A percentile compares a stretch with the other conserved stretches of the same genome.
Evolutionary conservation across 2,888 invertebrate genomes (phyloP).

Genomic region (Cephus pulcher): DNA sequence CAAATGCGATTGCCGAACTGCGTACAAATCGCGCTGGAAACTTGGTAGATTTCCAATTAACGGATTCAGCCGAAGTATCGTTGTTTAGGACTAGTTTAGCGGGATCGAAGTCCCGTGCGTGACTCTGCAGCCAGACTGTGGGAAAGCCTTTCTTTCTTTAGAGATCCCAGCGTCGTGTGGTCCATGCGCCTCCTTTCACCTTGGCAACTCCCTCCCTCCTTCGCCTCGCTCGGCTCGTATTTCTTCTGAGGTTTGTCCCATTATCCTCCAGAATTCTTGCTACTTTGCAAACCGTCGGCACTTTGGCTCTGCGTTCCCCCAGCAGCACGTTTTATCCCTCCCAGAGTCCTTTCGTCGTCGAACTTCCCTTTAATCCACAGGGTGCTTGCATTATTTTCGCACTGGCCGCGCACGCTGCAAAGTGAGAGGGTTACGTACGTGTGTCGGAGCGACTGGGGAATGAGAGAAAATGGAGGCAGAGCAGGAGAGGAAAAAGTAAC

Average conservation of each 20-base stretch:
- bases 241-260: too few species aligned
- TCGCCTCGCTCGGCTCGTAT: too few species aligned
- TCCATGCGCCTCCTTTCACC: too few species aligned
- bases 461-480: conserved; percentile 3
- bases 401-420: not conserved
- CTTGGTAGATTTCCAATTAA: not conserved
- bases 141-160: too few species aligned
- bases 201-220: not conserved
- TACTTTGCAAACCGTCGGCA: too few species aligned
- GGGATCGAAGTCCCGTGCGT: not conserved
- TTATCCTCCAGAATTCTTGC: too few species aligned
- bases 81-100: not conserved
- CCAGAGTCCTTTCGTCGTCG: not conserved
- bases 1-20: not conserved
- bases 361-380: not conserved
- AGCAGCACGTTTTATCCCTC: too few species aligned
- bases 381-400: not conserved
- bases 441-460: not conserved
- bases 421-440: too few species aligned
- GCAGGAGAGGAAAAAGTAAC: conserved; percentile 3
- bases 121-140: too few species aligned
- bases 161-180: too few species aligned
- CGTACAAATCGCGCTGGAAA: not conserved
- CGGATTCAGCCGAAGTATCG: not conserved
- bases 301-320: too few species aligned